Evolutionary conservation across 1,140 invertebrate genomes (phyloP), one percentile per base, ranked within the genome.

Genomic region (Hyphantria cunea): DNA sequence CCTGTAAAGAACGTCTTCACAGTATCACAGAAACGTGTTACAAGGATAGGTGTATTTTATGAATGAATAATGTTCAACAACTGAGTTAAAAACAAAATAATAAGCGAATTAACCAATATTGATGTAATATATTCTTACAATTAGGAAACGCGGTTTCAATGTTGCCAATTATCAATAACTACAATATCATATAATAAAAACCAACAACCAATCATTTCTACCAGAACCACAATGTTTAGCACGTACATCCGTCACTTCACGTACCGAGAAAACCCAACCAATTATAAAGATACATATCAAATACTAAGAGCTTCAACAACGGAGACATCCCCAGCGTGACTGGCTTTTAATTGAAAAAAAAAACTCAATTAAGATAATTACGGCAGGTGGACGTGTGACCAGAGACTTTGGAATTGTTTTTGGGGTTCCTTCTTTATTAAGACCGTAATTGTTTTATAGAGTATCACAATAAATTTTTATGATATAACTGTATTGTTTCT

Each of bases 281-380:
- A 74, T 74, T 74, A 68, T 41, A 59, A 42, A 71, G 74, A 76
- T 76, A 76, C 52, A 25, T 61, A 76, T 76, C 67, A 59, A 48
- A 39, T 50, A 37, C 54, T 3, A 42, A 32, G 32, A 44, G 9
- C 48, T 34, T 47, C 17, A 49, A 42, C 41, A 56, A 61, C 63
- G 56, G 65, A 66, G 75, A 67, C 70, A 69, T 71, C 68, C 65
- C 66, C 68, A 66, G 60, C 64, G 65, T 68, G 68, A 66, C 67
- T 33, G 64, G 37, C 55, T 76, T 66, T 47, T 70, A 64, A 50
- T 58, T 56, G 33, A 66, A 78, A 78, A 80, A 80, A 81, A 39
- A 39, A 39, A 39, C 68, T 67, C 64, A 77, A 81, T 81, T 81
- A 81, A 68, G 47, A 32, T 70, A 76, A 81, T 78, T 78, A 72